Evolutionary conservation across 2,888 invertebrate species (phyloP).

Genomic region (Agelastica alni): DNA sequence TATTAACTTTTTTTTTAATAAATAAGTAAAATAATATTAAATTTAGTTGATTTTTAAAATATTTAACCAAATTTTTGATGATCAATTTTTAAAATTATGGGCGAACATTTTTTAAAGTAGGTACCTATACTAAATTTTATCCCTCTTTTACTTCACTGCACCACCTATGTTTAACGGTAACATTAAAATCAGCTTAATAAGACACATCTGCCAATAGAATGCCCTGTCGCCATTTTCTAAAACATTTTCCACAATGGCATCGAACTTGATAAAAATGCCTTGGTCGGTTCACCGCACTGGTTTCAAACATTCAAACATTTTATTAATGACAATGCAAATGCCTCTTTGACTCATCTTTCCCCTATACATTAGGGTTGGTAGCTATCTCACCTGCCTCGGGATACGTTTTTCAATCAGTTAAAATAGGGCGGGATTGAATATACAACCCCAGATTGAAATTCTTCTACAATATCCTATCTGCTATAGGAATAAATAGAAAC

Average conservation of each 20-base stretch:
- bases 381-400: constrained; percentile 47
- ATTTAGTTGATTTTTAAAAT: too few species aligned
- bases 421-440: constrained; percentile 33
- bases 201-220: constrained; percentile 36
- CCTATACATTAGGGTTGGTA: constrained; percentile 31
- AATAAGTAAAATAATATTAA: too few species aligned
- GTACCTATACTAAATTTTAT: too few species aligned
- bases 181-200: constrained; percentile 29
- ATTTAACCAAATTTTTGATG: too few species aligned
- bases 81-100: too few species aligned
- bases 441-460: constrained; percentile 25
- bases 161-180: constrained; percentile 30
- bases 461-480: constrained; percentile 28
- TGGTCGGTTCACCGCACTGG: constrained; percentile 44
- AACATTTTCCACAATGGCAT: constrained; percentile 42
- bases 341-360: constrained; percentile 46
- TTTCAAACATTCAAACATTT: constrained; percentile 35
- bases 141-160: too few species aligned
- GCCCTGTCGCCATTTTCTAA: constrained; percentile 37
- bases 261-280: constrained; percentile 42
- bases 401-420: constrained; percentile 48
- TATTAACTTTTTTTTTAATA: too few species aligned
- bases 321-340: constrained; percentile 46
- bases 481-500: constrained; percentile 28
- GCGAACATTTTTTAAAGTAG: too few species aligned